Base-by-base conservation (phyloP, 2,113 vertebrate genomes). In the Xenus cinereus region DNA sequence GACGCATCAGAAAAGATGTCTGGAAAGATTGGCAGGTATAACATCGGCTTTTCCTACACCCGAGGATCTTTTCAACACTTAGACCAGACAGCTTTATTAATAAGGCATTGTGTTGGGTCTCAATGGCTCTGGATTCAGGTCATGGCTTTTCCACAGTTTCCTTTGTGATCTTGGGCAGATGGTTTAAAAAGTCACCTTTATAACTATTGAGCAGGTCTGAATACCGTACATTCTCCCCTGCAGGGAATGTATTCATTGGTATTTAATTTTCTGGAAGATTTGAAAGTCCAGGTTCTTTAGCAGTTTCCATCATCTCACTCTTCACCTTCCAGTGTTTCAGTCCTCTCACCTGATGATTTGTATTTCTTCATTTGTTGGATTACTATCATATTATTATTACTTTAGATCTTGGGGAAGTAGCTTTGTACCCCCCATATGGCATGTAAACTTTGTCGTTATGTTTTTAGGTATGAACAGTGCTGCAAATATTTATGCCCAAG, bases 221-320 rank as follows among this genome's bases (percentile, higher is more conserved):
- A 91, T 30, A 68, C 32, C 43, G 51, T 3, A 75, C 51, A 30
- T 43, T 78, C 76, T 79, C 32, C n/a, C 45, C 91, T 66, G 66
- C 59, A 64, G 69, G 16, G 35, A 82, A 91, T 18, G 39, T 69
- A 89, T 81, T 89, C 46, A 35, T 5, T 75, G 74, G 10, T 35
- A 74, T 90, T 84, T 92, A 71, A 93, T 63, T 89, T 94, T 73
- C 84, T 82, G 30, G 23, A 66, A 66, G 57, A 93, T n/a, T 50
- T 15, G 10, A 12, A 96, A 50, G 32, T 45, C 73, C 27, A 21
- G 18, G 48, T 39, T 95, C 63, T 85, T 81, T 24, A 74, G 33
- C 46, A 59, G 73, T 68, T 88, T 81, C 48, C 84, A 24, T 41
- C 56, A 81, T 7, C 37, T 89, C n/a, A 41, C 43, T 60, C 69